A percentile compares a stretch with the other conserved stretches of the same genome.
phyloP scores from a whole-genome alignment of 2,797 vertebrate species.

The Melopsittacus undulatus region DNA sequence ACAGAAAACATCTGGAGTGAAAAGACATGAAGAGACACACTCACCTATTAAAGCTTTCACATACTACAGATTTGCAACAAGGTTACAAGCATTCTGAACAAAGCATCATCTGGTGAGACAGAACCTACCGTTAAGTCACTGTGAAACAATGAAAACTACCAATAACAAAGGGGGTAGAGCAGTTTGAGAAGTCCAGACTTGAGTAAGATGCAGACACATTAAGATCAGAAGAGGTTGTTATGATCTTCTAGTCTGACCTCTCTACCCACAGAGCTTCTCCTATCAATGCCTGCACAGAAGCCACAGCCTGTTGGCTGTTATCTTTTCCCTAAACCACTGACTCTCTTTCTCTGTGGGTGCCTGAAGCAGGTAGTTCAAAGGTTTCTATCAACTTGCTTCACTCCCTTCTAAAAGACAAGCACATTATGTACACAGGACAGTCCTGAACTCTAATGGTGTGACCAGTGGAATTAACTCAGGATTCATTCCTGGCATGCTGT shows the following conservation, averaged over 20 bases:
- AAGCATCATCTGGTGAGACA: accelerated
- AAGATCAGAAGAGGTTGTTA: background rate
- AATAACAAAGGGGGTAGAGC: accelerated
- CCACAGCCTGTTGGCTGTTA: background rate
- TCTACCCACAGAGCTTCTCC: background rate
- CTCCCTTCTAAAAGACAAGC: background rate
- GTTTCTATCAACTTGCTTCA: background rate
- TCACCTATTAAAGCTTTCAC: background rate
- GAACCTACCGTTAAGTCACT: background rate
- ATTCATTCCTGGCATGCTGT: background rate
- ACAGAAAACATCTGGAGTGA: background rate
- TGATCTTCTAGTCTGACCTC: background rate
- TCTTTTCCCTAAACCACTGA: background rate
- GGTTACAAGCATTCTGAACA: background rate
- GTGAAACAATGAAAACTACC: background rate
- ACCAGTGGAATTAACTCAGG: background rate
- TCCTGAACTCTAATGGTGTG: background rate
- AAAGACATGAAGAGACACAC: background rate
- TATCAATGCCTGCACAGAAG: background rate
- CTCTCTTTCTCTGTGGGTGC: background rate
- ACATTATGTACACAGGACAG: background rate
- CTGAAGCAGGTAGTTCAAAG: background rate
- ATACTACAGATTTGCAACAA: background rate
- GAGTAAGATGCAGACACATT: accelerated
- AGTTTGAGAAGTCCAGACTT: background rate